Conservation (phyloP, 64 coral and sea anemone species). For the Trachythela sp. region DNA sequence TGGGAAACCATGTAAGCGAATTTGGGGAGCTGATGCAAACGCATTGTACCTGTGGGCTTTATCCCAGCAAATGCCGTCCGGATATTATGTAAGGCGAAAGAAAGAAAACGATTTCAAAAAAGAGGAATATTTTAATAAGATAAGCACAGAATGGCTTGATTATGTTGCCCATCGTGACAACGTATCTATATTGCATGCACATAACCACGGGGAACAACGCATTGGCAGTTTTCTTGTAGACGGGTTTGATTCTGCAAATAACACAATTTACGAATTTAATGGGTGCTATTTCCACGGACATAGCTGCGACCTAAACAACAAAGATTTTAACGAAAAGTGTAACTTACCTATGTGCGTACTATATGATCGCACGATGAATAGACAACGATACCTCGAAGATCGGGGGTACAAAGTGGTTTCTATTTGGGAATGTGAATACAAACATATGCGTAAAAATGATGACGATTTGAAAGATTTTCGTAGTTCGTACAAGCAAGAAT, state of each 20-base stretch:
- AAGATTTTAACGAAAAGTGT: neutral
- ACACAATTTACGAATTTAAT: neutral
- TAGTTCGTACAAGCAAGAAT: neutral
- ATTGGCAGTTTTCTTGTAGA: neutral
- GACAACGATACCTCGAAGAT: neutral
- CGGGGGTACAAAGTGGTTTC: neutral
- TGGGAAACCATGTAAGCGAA: neutral
- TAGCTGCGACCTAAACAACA: neutral
- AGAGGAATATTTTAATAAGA: neutral
- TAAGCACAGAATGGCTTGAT: neutral
- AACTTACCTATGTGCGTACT: neutral
- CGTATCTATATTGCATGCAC: neutral
- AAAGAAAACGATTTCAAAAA: slow-evolving; percentile 4
- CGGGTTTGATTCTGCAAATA: neutral
- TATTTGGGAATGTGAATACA: neutral
- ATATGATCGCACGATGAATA: neutral
- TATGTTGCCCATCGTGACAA: neutral
- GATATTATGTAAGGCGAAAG: neutral
- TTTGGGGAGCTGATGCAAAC: slow-evolving; percentile 18
- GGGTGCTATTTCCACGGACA: neutral
- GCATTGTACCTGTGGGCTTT: slow-evolving; percentile 1
- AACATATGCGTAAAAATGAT: neutral
- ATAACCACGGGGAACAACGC: neutral
- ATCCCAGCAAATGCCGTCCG: neutral
- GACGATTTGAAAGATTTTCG: neutral